Percentiles rank a stretch among this genome's conserved stretches.
Evolutionary conservation across 1,140 invertebrate genomes (phyloP).

Genomic region (Elysia chlorotica): DNA sequence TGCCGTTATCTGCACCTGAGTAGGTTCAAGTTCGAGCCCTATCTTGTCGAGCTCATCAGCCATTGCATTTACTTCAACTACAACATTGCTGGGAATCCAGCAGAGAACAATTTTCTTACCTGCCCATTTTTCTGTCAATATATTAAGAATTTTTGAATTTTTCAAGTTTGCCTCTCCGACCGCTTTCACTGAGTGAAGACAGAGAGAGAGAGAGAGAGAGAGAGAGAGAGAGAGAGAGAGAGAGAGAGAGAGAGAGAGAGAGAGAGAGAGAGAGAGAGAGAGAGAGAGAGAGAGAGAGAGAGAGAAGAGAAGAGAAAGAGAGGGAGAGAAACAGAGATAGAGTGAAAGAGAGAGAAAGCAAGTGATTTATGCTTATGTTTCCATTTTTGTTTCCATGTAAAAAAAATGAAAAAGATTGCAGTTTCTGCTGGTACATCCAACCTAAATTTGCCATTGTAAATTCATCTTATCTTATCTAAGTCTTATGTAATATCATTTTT

Average conservation of each 20-base stretch:
- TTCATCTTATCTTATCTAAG: too few species aligned
- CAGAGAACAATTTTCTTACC: not conserved
- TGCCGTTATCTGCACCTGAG: not conserved
- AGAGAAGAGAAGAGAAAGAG: not conserved
- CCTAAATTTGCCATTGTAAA: too few species aligned
- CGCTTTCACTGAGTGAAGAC: not conserved
- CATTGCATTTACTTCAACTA: too few species aligned
- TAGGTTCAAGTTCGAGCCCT: too few species aligned
- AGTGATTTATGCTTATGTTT: too few species aligned
- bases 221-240: constrained; percentile 14
- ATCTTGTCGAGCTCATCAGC: too few species aligned
- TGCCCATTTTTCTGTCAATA: not conserved
- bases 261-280: not conserved
- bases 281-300: constrained; percentile 5
- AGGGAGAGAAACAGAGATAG: constrained; percentile 4
- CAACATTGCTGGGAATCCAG: too few species aligned
- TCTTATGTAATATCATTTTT: too few species aligned
- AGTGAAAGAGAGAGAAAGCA: constrained; percentile 8
- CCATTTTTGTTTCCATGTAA: too few species aligned
- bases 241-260: constrained; percentile 17
- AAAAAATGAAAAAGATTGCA: too few species aligned
- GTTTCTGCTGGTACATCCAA: too few species aligned
- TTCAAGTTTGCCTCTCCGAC: not conserved
- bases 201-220: constrained; percentile 1
- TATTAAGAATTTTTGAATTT: not conserved